Evolutionary conservation across 30 jellyfish, hydroid and myxozoan genomes (phyloP).

Genomic region (Hydra vulgaris): DNA sequence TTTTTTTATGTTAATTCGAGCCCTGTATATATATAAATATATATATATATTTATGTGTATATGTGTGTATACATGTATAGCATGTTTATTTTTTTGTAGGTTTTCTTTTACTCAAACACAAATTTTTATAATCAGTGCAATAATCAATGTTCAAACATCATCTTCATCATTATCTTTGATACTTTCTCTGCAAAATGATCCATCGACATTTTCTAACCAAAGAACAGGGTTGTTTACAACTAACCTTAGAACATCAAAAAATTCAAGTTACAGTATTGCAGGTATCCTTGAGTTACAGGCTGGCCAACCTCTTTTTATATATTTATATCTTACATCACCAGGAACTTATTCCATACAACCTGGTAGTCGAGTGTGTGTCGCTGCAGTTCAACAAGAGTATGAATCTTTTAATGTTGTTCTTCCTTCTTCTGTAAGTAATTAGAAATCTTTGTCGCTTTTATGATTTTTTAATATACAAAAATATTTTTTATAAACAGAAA

Average conservation of each 20-base stretch:
- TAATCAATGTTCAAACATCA: constrained; percentile 34
- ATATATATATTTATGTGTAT: no score
- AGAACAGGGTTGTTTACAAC: constrained; percentile 15
- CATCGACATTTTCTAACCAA: neutral
- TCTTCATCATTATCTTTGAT: constrained; percentile 8
- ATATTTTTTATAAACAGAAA: neutral
- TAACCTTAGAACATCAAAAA: neutral
- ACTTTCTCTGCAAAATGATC: constrained; percentile 6
- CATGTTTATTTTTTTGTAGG: constrained; percentile 34
- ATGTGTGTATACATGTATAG: no score
- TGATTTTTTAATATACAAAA: no score
- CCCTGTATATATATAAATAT: no score
- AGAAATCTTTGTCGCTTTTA: neutral
- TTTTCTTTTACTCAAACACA: constrained; percentile 33
- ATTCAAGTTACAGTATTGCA: constrained; percentile 8
- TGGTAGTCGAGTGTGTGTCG: constrained; percentile 71
- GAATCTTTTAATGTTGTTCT: constrained; percentile 60
- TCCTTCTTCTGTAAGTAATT: constrained; percentile 55
- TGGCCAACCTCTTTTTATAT: constrained; percentile 32
- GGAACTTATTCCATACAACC: constrained; percentile 38
- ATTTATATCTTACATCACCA: constrained; percentile 37
- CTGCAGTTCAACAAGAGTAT: constrained; percentile 36
- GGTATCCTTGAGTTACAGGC: constrained; percentile 44
- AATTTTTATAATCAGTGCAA: constrained; percentile 39
- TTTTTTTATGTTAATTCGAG: no score